Evolutionary conservation across 2,888 invertebrate genomes (phyloP).

Genomic region (Axea sp.): DNA sequence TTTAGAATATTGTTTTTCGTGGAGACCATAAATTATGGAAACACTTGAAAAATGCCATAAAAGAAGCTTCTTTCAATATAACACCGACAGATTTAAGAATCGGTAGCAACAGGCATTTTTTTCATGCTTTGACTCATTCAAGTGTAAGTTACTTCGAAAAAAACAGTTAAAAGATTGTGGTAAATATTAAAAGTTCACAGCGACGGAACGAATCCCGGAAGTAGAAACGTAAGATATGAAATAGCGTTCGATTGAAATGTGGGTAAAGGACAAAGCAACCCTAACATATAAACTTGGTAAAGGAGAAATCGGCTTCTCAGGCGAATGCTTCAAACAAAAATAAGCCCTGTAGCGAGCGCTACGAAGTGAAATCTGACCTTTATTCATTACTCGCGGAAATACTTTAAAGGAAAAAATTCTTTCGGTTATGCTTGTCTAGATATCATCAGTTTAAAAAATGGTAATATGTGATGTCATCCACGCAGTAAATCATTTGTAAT

Average conservation of each 20-base stretch:
- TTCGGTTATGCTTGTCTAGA: too few species aligned
- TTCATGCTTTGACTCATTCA: slow-evolving; percentile 9
- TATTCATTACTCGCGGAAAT: slow-evolving; percentile 30
- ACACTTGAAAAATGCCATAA: slow-evolving; percentile 39
- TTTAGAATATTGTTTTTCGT: slow-evolving; percentile 34
- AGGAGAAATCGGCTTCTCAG: slow-evolving; percentile 52
- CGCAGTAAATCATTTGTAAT: too few species aligned
- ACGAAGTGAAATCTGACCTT: slow-evolving; percentile 56
- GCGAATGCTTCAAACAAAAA: slow-evolving; percentile 22
- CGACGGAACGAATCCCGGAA: slow-evolving; percentile 53
- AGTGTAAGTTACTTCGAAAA: slow-evolving; percentile 4
- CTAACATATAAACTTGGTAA: slow-evolving; percentile 47
- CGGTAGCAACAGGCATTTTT: slow-evolving; percentile 34
- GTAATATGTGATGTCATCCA: too few species aligned
- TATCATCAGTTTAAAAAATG: too few species aligned
- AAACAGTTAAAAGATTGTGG: slow-evolving; percentile 47
- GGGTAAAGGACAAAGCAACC: slow-evolving; percentile 54
- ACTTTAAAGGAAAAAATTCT: slow-evolving; percentile 24
- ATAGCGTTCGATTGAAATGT: slow-evolving; percentile 36
- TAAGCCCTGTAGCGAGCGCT: slow-evolving; percentile 20
- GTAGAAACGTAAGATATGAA: slow-evolving; percentile 37
- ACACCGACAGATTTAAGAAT: slow-evolving; percentile 21
- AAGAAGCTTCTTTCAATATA: slow-evolving; percentile 30
- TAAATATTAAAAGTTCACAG: slow-evolving; percentile 31
- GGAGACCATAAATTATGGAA: slow-evolving; percentile 39